phyloP scores from a whole-genome alignment of 2,888 invertebrate genomes.

The Eilema caniola region DNA sequence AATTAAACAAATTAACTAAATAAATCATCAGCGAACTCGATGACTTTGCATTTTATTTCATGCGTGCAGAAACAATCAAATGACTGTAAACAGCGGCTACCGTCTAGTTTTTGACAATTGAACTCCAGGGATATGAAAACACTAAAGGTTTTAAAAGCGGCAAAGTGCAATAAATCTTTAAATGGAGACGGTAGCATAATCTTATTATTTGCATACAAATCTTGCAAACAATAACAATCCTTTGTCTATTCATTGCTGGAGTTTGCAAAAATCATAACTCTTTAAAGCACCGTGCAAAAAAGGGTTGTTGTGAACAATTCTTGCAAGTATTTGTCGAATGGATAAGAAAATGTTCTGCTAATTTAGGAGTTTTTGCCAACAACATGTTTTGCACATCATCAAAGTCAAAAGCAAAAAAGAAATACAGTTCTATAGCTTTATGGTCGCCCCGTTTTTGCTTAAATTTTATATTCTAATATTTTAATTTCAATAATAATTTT shows the following conservation, averaged over 20 bases:
- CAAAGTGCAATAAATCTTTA: conserved; percentile 68
- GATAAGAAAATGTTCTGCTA: conserved; percentile 54
- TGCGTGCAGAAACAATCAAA: conserved; percentile 11
- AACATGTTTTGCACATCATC: conserved; percentile 43
- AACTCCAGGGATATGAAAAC: conserved; percentile 60
- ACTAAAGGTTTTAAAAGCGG: conserved; percentile 58
- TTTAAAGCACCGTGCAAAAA: conserved; percentile 73
- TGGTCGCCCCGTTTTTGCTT: background rate
- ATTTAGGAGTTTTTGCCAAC: conserved; percentile 57
- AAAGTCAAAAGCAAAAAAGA: conserved; percentile 30
- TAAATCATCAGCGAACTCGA: background rate
- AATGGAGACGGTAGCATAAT: conserved; percentile 80
- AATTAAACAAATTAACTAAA: background rate
- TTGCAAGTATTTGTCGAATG: conserved; percentile 48
- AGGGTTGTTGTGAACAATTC: conserved; percentile 50
- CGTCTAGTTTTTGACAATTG: conserved; percentile 62
- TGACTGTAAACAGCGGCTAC: conserved; percentile 60
- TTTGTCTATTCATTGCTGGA: conserved; percentile 65
- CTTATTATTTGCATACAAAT: conserved; percentile 85
- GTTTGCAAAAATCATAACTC: conserved; percentile 73
- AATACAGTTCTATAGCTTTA: conserved; percentile 16
- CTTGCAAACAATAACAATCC: conserved; percentile 67
- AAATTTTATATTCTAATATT: background rate
- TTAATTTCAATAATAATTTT: too few relatives aligned
- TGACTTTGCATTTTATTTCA: background rate